Evolutionary conservation across 2,797 vertebrate genomes (phyloP).

Genomic region (Mormyrops attenuatus): DNA sequence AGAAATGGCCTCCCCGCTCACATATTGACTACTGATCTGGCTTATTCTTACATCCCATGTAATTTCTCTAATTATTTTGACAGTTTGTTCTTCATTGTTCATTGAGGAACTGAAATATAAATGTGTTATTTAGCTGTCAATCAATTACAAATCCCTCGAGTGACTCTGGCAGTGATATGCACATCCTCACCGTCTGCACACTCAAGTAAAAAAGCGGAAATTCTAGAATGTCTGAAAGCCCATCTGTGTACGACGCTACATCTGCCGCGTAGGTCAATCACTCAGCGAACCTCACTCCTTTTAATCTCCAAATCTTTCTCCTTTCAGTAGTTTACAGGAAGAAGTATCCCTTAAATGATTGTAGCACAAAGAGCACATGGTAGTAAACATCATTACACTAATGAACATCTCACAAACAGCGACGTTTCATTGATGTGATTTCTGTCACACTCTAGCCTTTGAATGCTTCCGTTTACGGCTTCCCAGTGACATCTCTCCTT

Average conservation of each 20-base stretch:
- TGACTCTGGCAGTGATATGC: too few species aligned
- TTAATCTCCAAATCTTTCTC: not conserved
- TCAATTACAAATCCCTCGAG: not conserved
- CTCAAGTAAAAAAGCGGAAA: not conserved
- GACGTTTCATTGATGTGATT: not conserved
- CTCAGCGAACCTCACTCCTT: not conserved
- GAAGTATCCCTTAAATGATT: not conserved
- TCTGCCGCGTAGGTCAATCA: not conserved
- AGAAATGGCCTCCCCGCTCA: not conserved
- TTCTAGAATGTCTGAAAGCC: not conserved
- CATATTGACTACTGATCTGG: not conserved
- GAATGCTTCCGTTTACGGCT: not conserved
- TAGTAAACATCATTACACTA: not conserved
- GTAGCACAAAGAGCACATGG: not conserved
- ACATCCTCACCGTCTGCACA: not conserved
- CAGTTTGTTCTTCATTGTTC: not conserved
- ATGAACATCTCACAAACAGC: not conserved
- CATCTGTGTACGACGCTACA: not conserved
- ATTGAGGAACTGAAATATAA: not conserved
- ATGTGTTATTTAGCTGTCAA: not conserved
- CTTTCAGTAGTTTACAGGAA: not conserved
- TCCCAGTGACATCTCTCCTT: not conserved
- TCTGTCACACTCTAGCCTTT: not conserved
- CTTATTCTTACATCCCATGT: not conserved
- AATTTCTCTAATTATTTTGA: constrained; percentile 15